phyloP scores from a whole-genome alignment of 2,888 invertebrate species.

The Lasioglossum lativentre region DNA sequence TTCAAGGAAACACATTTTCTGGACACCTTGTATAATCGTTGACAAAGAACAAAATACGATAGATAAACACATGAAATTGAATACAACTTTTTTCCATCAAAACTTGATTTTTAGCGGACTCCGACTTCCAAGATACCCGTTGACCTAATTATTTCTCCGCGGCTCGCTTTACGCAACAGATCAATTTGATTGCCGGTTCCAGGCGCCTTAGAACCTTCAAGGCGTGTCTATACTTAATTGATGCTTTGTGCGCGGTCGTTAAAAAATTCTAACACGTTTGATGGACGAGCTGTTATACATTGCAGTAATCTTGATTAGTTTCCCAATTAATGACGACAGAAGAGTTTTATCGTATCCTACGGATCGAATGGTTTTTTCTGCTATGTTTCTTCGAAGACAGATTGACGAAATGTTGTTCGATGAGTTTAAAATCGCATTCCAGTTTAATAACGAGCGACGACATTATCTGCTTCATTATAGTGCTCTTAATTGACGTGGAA shows the following conservation, averaged over 20 bases:
- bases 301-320: not conserved
- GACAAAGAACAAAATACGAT: not conserved
- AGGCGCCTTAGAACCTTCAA: not conserved
- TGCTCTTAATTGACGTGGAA: not conserved
- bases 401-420: not conserved
- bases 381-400: not conserved
- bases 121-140: not conserved
- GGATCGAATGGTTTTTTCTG: not conserved
- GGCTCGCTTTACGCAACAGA: constrained; percentile 24
- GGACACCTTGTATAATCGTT: no score
- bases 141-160: constrained; percentile 25
- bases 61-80: not conserved
- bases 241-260: constrained; percentile 26
- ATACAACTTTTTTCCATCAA: not conserved
- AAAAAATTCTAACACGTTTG: constrained; percentile 28
- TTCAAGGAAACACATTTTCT: no score
- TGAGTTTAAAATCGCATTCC: not conserved
- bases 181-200: constrained; percentile 29
- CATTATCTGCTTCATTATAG: not conserved
- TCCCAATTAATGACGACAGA: constrained; percentile 19
- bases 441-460: not conserved
- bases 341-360: not conserved
- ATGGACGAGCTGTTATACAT: constrained; percentile 2
- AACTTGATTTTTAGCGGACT: not conserved
- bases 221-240: constrained; percentile 40